Evolutionary conservation across 2,888 invertebrate genomes (phyloP).

Genomic region (Tachystola acroxantha): DNA sequence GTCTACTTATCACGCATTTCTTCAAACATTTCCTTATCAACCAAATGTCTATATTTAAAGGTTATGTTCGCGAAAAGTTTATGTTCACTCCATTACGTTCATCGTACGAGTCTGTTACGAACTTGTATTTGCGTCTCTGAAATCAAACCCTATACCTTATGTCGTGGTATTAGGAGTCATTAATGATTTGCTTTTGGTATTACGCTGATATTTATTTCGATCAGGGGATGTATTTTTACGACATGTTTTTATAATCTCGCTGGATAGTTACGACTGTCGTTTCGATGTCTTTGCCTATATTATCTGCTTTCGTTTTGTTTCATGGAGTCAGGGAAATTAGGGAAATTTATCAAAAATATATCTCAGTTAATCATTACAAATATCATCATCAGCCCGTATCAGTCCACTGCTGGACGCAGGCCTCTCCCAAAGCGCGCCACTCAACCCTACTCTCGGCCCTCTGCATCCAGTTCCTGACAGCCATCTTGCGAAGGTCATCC

Average conservation of each 20-base stretch:
- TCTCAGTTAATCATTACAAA: too few relatives aligned
- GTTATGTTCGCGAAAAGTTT: slow-evolving; percentile 39
- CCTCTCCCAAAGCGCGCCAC: too few relatives aligned
- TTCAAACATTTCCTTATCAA: slow-evolving; percentile 38
- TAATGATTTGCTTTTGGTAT: neutral
- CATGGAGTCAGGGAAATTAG: neutral
- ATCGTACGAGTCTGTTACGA: slow-evolving; percentile 25
- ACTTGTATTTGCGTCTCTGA: slow-evolving; percentile 14
- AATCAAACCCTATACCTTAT: slow-evolving; percentile 15
- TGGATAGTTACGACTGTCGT: slow-evolving; percentile 33
- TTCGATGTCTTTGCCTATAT: slow-evolving; percentile 13
- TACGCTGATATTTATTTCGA: slow-evolving; percentile 37
- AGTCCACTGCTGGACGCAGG: too few relatives aligned
- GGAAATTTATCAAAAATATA: too few relatives aligned
- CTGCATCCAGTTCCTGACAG: too few relatives aligned
- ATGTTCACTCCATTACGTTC: slow-evolving; percentile 41
- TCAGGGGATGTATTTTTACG: slow-evolving; percentile 40
- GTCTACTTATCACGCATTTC: too few relatives aligned
- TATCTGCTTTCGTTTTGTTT: slow-evolving; percentile 11
- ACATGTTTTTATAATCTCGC: slow-evolving; percentile 54
- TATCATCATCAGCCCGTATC: too few relatives aligned
- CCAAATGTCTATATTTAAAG: slow-evolving; percentile 43
- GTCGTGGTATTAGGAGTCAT: neutral
- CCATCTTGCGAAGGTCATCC: too few relatives aligned
- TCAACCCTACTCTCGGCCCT: too few relatives aligned